Percentiles rank a stretch among this genome's conserved stretches.
phyloP scores from a whole-genome alignment of 2,888 invertebrate genomes.

The Cyaniris semiargus region DNA sequence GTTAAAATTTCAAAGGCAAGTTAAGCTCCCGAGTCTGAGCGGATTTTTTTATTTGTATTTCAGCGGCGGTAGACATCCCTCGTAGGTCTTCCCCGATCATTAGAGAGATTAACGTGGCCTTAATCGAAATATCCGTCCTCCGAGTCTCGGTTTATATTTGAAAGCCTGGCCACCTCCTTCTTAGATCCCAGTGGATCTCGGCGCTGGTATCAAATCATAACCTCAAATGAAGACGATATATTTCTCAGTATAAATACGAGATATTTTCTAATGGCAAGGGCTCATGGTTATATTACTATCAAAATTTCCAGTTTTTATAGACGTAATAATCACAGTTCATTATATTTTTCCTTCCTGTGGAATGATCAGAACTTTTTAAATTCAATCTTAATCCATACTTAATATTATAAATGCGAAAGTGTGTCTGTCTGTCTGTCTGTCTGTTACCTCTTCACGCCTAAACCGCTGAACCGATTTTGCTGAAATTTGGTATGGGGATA shows the following conservation, averaged over 20 bases:
- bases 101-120: neutral
- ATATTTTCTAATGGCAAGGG: neutral
- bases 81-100: neutral
- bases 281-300: no score
- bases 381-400: no score
- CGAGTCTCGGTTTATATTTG: neutral
- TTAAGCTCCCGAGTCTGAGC: neutral
- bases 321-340: no score
- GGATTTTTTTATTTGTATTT: neutral
- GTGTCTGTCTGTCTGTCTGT: no score
- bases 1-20: neutral
- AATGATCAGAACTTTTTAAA: no score
- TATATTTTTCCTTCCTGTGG: neutral
- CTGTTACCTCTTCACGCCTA: no score
- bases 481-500: no score
- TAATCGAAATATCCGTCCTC: neutral
- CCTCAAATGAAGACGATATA: slow-evolving; percentile 15
- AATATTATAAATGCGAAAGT: no score
- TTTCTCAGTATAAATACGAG: neutral
- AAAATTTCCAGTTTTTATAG: no score
- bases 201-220: neutral
- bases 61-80: neutral
- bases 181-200: slow-evolving; percentile 8
- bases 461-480: no score
- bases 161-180: neutral